A percentile compares a stretch with the other conserved stretches of the same genome.
These are phyloP conservation scores for Calliopum simillimum DNA, from an alignment of 2,888 invertebrate species.

Conservation along the genomic window DNA sequence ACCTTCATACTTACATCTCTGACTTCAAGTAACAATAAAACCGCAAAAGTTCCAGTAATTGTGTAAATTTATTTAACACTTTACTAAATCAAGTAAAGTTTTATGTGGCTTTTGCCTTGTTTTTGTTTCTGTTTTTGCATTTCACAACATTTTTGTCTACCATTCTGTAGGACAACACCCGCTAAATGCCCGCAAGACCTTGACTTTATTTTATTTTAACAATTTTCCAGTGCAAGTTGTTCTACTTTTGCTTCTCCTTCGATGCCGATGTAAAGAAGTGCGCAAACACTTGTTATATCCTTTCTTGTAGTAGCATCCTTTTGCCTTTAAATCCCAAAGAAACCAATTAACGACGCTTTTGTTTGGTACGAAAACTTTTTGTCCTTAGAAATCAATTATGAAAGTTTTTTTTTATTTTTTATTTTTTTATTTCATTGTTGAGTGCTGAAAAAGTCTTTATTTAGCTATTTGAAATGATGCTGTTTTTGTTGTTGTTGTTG, in stretches of 20 bases:
- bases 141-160: no score
- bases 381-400: background rate
- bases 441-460: no score
- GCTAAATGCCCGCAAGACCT: background rate
- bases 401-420: background rate
- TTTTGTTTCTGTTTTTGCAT: no score
- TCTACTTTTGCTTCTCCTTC: background rate
- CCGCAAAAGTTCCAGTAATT: no score
- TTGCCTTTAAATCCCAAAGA: background rate
- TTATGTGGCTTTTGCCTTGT: no score
- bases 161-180: background rate
- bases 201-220: background rate
- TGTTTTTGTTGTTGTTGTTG: no score
- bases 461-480: no score
- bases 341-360: conserved; percentile 9
- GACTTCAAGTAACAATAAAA: no score
- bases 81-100: no score
- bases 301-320: background rate
- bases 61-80: no score
- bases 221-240: background rate
- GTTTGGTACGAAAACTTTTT: background rate
- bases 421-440: no score
- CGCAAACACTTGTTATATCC: background rate
- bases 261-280: background rate
- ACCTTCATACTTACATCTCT: no score